Evolutionary conservation across 2,113 vertebrate species (phyloP), one percentile per base, ranked within the genome.

Genomic region (Corydoras sp.): DNA sequence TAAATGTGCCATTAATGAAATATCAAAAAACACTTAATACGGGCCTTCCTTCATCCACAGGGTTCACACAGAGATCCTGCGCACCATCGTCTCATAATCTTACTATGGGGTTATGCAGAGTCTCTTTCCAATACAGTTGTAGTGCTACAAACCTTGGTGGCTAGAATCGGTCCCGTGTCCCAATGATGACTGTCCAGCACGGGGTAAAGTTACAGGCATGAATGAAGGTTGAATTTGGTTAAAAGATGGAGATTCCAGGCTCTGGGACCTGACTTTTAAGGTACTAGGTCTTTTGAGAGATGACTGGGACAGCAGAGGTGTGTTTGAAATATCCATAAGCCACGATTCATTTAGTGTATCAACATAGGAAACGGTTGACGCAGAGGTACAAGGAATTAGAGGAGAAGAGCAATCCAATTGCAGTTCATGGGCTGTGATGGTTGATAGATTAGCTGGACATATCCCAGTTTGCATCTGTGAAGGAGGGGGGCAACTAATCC

Each of bases 201-300:
- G 76, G 50, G 81, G 80, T 73, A 82, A 81, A 70, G 77, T 67
- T 71, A 80, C 83, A 51, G 83, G 73, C 68, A 62, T 78, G 59
- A 65, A 74, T 49, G 10, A 74, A 18, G 30, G 32, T 29, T 2
- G 65, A 29, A 69, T 78, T 61, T 49, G 75, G 53, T 74, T 66
- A 1, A 73, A 61, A 6, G 63, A 10, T 50, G 68, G 55, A 0
- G 50, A 71, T 65, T 77, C 73, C 32, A 80, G 72, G 54, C 80
- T 79, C 62, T 80, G 79, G 4, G 76, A 77, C 58, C 79, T 76
- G 50, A 75, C 81, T 74, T 73, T 77, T 53, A 77, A 49, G 32
- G 59, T 71, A 56, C 51, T 31, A 4, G 71, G 79, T 64, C n/a
- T 58, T 24, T 65, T 62, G 18, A 71, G 68, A 7, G 76, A 73